Conservation (phyloP, 2,797 vertebrate species). For the Centroberyx gerrardi region DNA sequence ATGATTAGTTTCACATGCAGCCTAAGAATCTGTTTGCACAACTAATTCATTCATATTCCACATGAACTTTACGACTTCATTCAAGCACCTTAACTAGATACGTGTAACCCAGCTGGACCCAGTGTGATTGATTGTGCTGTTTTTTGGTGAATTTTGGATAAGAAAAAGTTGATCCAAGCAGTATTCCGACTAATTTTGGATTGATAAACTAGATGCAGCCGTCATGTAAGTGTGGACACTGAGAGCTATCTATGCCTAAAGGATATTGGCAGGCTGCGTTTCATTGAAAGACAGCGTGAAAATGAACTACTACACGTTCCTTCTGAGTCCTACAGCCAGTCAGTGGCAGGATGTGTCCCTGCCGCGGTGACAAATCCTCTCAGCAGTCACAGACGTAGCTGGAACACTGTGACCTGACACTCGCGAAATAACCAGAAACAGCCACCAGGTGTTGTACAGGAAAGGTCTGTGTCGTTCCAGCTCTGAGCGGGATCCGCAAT, state of each 20-base stretch:
- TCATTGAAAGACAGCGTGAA: slow-evolving; percentile 15
- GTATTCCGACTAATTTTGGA: not conserved
- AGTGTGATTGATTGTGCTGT: not conserved
- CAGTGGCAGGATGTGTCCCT: slow-evolving; percentile 70
- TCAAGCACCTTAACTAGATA: not conserved
- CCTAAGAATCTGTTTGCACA: not conserved
- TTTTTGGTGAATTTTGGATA: no score
- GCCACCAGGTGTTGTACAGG: slow-evolving; percentile 61
- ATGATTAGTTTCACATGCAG: slow-evolving; percentile 1
- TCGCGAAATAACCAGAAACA: slow-evolving; percentile 61
- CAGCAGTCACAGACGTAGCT: slow-evolving; percentile 45
- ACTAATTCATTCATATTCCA: not conserved
- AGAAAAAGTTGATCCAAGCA: not conserved
- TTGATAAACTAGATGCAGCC: not conserved
- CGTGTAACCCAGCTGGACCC: not conserved
- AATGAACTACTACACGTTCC: slow-evolving; percentile 42
- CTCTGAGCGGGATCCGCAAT: slow-evolving; percentile 20
- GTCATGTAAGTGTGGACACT: not conserved
- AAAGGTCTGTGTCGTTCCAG: slow-evolving; percentile 32
- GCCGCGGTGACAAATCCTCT: slow-evolving; percentile 71
- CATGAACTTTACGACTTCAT: not conserved
- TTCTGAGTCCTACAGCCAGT: slow-evolving; percentile 19
- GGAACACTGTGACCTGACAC: slow-evolving; percentile 65
- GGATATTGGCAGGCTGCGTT: not conserved
- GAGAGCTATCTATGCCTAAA: not conserved